Percentiles rank a stretch among this genome's conserved stretches.
These are phyloP conservation scores for Acrossocheilus wenchowensis DNA, from an alignment of 2,797 vertebrate species.

Conservation along the genomic window DNA sequence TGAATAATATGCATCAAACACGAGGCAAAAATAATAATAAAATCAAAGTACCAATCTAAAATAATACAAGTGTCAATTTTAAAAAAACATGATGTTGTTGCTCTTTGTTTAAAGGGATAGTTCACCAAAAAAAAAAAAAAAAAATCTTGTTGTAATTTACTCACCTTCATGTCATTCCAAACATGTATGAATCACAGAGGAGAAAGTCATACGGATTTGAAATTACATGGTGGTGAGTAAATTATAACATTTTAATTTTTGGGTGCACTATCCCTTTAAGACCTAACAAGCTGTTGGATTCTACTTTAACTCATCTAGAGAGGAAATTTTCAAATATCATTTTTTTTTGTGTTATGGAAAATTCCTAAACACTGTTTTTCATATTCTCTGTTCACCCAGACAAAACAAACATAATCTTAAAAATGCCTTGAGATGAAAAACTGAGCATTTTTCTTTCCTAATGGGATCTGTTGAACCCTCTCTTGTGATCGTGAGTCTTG, in stretches of 20 bases:
- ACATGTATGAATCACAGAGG: neutral
- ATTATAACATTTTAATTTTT: neutral
- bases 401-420: conserved; percentile 23
- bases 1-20: neutral
- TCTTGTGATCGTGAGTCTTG: neutral
- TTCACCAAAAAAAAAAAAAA: neutral
- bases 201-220: neutral
- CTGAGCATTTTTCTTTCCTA: conserved; percentile 8
- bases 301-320: neutral
- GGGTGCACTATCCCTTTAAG: neutral
- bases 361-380: neutral
- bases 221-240: neutral
- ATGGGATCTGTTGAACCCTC: conserved; percentile 15
- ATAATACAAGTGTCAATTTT: neutral
- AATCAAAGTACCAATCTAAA: neutral
- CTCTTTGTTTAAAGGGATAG: neutral
- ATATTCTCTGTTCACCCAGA: neutral
- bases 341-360: neutral
- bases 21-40: neutral
- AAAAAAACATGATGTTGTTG: neutral
- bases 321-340: neutral
- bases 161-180: neutral
- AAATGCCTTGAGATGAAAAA: conserved; percentile 26
- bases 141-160: neutral
- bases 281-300: neutral